These are phyloP conservation scores for Caenorhabditis uteleia DNA, from an alignment of 2,888 invertebrate species.

Conservation along the genomic window DNA sequence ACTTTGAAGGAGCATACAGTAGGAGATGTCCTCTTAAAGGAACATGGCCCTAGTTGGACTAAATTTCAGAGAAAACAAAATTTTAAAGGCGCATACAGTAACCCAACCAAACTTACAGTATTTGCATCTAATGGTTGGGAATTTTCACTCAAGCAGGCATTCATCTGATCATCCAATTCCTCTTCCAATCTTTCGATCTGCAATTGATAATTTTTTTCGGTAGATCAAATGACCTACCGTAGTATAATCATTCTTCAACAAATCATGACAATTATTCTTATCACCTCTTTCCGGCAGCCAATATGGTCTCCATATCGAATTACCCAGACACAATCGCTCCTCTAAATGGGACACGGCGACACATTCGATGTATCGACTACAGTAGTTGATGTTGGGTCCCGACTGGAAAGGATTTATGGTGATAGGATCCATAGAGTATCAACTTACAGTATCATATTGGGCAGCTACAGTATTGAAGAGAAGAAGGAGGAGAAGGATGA, in stretches of 20 bases:
- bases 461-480: too few relatives aligned
- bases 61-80: not conserved
- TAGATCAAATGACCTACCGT: constrained; percentile 16
- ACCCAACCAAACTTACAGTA: constrained; percentile 23
- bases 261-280: constrained; percentile 48
- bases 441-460: too few relatives aligned
- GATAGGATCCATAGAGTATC: too few relatives aligned
- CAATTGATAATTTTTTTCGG: constrained; percentile 6
- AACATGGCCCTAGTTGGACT: not conserved
- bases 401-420: too few relatives aligned
- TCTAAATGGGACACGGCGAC: constrained; percentile 50
- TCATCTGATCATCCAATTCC: constrained; percentile 41
- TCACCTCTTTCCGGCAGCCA: constrained; percentile 52
- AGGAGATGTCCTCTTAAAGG: too few relatives aligned
- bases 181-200: constrained; percentile 52
- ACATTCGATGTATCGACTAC: constrained; percentile 50
- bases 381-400: too few relatives aligned
- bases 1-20: too few relatives aligned
- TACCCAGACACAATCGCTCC: constrained; percentile 52
- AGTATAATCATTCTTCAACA: constrained; percentile 53
- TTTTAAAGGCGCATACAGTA: too few relatives aligned
- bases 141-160: constrained; percentile 49
- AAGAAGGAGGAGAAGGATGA: too few relatives aligned
- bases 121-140: constrained; percentile 33
- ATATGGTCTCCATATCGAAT: constrained; percentile 48